Evolutionary conservation across 2,797 vertebrate species (phyloP), one percentile per base, ranked within the genome.

Genomic region (Crax fasciolata): DNA sequence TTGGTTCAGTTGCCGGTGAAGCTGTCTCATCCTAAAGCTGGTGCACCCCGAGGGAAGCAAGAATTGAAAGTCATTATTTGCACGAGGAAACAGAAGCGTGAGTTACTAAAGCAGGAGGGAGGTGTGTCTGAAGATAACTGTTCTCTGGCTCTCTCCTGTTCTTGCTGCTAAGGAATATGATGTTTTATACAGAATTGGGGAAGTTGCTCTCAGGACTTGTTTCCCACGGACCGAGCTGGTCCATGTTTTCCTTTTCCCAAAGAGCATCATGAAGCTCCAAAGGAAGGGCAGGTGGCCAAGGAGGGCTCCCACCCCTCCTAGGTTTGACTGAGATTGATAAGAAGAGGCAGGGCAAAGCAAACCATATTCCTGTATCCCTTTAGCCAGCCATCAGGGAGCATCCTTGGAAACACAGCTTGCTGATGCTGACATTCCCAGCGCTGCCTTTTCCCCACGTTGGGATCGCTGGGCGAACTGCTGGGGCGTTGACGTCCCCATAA

Each of bases 51-150:
- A 58, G 46, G 63, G 84, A 72, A 81, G 19, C 7, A 1, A 6
- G 63, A 72, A 92, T 89, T 90, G 80, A 89, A 94, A 86, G n/a
- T 38, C 39, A 8, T 84, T 63, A 24, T 90, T 94, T 94, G 38
- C 62, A 44, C 61, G 62, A 24, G 9, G 30, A 43, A 58, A 44
- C n/a, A 48, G 23, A 83, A 91, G 16, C 1, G 9, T 39, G 58
- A 74, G 49, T 39, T 89, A 61, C 30, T 76, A 35, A 89, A 74
- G 38, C 38, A 16, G 2, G 8, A 59, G 54, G 35, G 39, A 79
- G 77, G 19, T 0, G 0, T n/a, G 32, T 62, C 71, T 67, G 81
- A 9, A 80, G 82, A 67, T 23, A 68, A 41, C 79, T 16, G 11
- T 17, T 70, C 28, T 63, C 6, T 1, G 0, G 30, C 46, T 81